Percentiles rank a stretch among this genome's conserved stretches.
Evolutionary conservation across 2,113 vertebrate genomes (phyloP).

Genomic region (Psilopsiagon aurifrons): DNA sequence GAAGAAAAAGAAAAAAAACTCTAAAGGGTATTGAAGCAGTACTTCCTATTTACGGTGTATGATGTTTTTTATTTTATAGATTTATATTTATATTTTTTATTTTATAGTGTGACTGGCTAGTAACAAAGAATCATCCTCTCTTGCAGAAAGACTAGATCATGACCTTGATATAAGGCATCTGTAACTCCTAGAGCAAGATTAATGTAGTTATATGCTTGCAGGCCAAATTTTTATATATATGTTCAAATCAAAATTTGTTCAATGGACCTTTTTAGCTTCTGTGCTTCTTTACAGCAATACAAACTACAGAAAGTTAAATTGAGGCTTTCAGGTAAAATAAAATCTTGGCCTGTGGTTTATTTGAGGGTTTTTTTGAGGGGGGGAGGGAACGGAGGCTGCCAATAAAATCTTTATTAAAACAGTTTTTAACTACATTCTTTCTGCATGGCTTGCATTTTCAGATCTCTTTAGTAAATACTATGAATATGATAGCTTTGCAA

Average conservation of each 20-base stretch:
- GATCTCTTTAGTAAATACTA: not conserved
- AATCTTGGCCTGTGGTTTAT: not conserved
- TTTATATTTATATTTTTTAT: not conserved
- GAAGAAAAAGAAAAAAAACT: not conserved
- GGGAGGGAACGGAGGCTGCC: accelerated
- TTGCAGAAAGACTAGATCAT: not conserved
- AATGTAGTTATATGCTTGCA: not conserved
- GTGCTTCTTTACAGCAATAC: not conserved
- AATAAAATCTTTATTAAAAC: not conserved
- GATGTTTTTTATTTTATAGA: not conserved
- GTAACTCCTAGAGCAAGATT: not conserved
- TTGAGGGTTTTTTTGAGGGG: accelerated
- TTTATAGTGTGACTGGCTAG: not conserved
- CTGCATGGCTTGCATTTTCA: not conserved
- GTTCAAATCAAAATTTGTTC: not conserved
- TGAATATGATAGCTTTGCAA: not conserved
- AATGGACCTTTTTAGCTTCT: not conserved
- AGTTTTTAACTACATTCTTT: not conserved
- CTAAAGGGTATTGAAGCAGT: not conserved
- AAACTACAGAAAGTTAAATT: not conserved
- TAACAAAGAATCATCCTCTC: not conserved
- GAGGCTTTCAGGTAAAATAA: not conserved
- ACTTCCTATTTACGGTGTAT: not conserved
- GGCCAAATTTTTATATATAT: not conserved
- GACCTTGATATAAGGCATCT: not conserved